Conservation (phyloP, 2,797 vertebrate genomes). For the Sebastes iracundus region DNA sequence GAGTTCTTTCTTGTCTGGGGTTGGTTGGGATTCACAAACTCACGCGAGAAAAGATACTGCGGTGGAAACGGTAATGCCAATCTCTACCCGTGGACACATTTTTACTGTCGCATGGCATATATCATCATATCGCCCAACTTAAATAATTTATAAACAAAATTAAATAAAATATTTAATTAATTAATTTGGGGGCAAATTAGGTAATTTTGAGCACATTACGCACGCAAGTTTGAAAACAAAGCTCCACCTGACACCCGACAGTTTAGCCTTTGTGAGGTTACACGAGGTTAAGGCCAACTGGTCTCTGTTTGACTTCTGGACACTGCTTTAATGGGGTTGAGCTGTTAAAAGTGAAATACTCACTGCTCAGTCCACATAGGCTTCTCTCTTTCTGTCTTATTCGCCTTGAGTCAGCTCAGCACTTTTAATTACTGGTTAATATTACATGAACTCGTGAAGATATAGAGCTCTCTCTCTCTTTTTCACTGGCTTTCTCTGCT, state of each 20-base stretch:
- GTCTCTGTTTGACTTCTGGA: background rate
- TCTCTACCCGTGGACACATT: too few species aligned
- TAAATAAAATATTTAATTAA: background rate
- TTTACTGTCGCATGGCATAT: too few species aligned
- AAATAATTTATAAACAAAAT: background rate
- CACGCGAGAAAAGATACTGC: too few species aligned
- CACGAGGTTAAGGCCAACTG: background rate
- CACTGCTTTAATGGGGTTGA: background rate
- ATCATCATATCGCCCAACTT: too few species aligned
- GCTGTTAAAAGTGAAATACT: slow-evolving; percentile 9
- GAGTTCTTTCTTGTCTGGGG: too few species aligned
- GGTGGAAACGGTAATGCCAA: too few species aligned
- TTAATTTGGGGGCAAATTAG: background rate
- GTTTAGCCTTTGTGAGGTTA: background rate
- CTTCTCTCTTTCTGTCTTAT: slow-evolving; percentile 16
- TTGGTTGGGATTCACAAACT: too few species aligned
- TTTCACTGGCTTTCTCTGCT: slow-evolving; percentile 2
- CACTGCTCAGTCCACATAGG: background rate
- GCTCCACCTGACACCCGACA: background rate
- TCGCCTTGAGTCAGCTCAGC: slow-evolving; percentile 27
- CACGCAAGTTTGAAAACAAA: background rate
- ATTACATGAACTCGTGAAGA: slow-evolving; percentile 56
- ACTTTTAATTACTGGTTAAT: slow-evolving; percentile 65
- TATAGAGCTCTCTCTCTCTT: slow-evolving; percentile 2
- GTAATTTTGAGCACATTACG: background rate